Percentiles rank a stretch among this genome's conserved stretches.
phyloP scores from a whole-genome alignment of 2,113 vertebrate species.

The Ptilorrhoa leucosticta region DNA sequence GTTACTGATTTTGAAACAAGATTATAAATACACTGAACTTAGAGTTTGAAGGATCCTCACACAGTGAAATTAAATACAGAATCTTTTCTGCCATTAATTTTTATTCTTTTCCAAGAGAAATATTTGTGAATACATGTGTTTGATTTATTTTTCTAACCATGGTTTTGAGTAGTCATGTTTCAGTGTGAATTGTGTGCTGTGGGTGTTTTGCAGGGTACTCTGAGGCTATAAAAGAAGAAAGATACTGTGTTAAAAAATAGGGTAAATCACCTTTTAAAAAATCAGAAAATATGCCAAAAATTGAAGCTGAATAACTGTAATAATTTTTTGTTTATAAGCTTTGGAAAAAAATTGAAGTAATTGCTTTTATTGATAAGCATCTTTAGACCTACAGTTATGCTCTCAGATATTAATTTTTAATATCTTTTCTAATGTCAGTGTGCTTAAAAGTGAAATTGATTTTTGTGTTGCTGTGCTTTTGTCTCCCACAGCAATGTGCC shows the following conservation, averaged over 20 bases:
- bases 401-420: not conserved
- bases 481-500: conserved; percentile 82
- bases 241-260: not conserved
- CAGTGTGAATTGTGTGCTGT: not conserved
- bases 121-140: not conserved
- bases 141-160: not conserved
- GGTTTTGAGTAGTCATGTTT: not conserved
- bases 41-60: not conserved
- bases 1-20: not conserved
- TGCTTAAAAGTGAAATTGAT: not conserved
- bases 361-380: not conserved
- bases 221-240: not conserved
- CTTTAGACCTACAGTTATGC: not conserved
- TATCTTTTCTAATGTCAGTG: not conserved
- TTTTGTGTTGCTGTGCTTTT: not conserved
- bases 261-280: not conserved
- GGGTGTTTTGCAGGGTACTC: not conserved
- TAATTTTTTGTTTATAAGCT: not conserved
- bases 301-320: not conserved
- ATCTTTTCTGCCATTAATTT: not conserved
- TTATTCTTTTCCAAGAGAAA: not conserved
- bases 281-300: not conserved
- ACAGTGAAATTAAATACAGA: not conserved
- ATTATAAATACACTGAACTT: not conserved
- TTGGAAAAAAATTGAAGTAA: not conserved